Evolutionary conservation across 1,140 invertebrate species (phyloP), one percentile per base, ranked within the genome.

Genomic region (Anastrepha obliqua): DNA sequence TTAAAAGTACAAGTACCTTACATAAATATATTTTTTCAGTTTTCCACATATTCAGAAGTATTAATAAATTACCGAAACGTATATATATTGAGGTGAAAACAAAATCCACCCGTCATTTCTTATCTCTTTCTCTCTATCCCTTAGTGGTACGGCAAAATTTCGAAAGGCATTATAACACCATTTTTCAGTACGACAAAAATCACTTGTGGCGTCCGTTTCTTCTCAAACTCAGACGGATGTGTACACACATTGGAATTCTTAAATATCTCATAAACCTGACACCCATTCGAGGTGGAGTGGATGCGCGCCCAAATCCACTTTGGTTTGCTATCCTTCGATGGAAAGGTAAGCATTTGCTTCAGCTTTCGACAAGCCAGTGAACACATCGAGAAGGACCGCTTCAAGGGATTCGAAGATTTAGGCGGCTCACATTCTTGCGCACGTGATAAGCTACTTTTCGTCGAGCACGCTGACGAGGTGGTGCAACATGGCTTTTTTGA

Each of bases 111-210:
- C 0, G 1, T 74, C 44, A 44, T 20, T 81, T 13, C n/a, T 47
- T 55, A 13, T 55, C 8, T 55, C 17, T 29, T 5, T 81, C 47
- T 51, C 74, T 81, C 47, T 13, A 15, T 51, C 0, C 9, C 3
- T 87, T 60, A 88, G 78, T 88, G 87, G 1, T 51, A 13, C 3
- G 70, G 42, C 9, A 88, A 39, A 20, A 86, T 88, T 78, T 88
- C 88, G 64, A 88, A 88, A 2, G 88, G 88, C 88, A 88, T 88
- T 58, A 88, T 88, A 44, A 85, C 44, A 44, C 88, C 88, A 20
- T 86, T 87, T 44, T 86, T 67, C 74, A 88, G 58, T 3, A 88
- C 62, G 2, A 88, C 88, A 65, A 88, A 88, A 17, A 88, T 88
- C 2, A 88, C 51, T 58, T 87, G 58, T 60, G 86, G 58, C 6